phyloP scores from a whole-genome alignment of 92 coral and sea anemone species.

The Ricordea florida region DNA sequence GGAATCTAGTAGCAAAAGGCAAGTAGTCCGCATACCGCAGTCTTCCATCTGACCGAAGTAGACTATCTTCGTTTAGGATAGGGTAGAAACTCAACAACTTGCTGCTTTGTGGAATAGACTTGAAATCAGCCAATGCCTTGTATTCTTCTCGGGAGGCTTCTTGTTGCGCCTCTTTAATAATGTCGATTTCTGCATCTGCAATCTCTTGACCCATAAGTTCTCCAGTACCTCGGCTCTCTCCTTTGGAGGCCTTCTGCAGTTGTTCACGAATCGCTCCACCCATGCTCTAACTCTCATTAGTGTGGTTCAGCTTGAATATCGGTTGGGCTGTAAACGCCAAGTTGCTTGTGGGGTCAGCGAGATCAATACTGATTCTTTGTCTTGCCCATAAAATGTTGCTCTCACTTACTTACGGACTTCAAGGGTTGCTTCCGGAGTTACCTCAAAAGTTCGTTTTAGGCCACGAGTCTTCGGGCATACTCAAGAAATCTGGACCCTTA shows the following conservation, averaged over 20 bases:
- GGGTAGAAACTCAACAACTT: slow-evolving; percentile 4
- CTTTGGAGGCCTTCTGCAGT: background rate
- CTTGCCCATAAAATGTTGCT: too few relatives aligned
- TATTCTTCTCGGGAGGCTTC: too few relatives aligned
- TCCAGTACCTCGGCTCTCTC: background rate
- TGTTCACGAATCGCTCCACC: slow-evolving; percentile 29
- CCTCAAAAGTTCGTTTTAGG: too few relatives aligned
- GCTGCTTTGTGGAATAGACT: slow-evolving; percentile 27
- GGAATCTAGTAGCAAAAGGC: slow-evolving; percentile 45
- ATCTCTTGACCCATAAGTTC: slow-evolving; percentile 38
- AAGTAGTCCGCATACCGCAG: slow-evolving; percentile 38
- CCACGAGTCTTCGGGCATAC: too few relatives aligned
- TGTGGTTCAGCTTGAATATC: slow-evolving; percentile 11
- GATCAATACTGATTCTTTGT: background rate
- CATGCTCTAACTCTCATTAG: slow-evolving; percentile 21
- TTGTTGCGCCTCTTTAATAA: slow-evolving; percentile 48
- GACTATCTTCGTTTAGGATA: slow-evolving; percentile 32
- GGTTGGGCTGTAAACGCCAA: background rate
- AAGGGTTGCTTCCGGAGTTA: too few relatives aligned
- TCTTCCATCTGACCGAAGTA: slow-evolving; percentile 54
- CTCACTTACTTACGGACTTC: too few relatives aligned
- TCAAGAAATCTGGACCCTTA: slow-evolving; percentile 8
- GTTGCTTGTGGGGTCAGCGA: background rate
- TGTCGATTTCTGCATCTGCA: slow-evolving; percentile 34
- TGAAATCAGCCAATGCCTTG: slow-evolving; percentile 8